These are phyloP conservation scores for Gopherus flavomarginatus DNA, from an alignment of 2,113 vertebrate species.

Conservation along the genomic window DNA sequence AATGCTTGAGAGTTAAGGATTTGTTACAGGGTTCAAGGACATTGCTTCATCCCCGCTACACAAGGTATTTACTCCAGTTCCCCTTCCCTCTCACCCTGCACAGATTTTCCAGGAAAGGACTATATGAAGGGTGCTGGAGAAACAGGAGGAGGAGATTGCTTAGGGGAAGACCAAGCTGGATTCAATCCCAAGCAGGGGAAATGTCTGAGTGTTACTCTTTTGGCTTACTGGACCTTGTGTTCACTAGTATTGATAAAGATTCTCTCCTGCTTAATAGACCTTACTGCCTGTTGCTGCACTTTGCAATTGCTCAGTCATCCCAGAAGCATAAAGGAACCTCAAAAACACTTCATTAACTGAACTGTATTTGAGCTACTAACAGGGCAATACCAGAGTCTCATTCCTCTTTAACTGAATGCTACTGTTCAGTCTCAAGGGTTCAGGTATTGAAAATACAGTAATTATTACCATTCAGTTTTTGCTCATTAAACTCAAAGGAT, in stretches of 20 bases:
- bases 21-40: too few relatives aligned
- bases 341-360: constrained; percentile 16
- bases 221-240: not conserved
- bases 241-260: not conserved
- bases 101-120: not conserved
- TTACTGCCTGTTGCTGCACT: not conserved
- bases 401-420: constrained; percentile 9
- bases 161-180: not conserved
- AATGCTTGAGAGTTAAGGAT: not conserved
- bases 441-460: not conserved
- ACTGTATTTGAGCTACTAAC: constrained; percentile 4
- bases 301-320: not conserved
- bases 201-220: not conserved
- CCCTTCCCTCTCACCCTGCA: not conserved
- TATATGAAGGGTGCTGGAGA: not conserved
- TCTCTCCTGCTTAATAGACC: not conserved
- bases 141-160: not conserved
- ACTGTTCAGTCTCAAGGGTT: not conserved
- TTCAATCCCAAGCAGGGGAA: not conserved
- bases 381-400: constrained; percentile 15
- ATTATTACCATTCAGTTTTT: constrained; percentile 27
- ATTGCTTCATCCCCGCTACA: fast-evolving
- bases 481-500: constrained; percentile 20
- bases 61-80: not conserved
- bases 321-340: not conserved